Base-by-base conservation (phyloP, 1,140 invertebrate species). In the Drosophila grimshawi region DNA sequence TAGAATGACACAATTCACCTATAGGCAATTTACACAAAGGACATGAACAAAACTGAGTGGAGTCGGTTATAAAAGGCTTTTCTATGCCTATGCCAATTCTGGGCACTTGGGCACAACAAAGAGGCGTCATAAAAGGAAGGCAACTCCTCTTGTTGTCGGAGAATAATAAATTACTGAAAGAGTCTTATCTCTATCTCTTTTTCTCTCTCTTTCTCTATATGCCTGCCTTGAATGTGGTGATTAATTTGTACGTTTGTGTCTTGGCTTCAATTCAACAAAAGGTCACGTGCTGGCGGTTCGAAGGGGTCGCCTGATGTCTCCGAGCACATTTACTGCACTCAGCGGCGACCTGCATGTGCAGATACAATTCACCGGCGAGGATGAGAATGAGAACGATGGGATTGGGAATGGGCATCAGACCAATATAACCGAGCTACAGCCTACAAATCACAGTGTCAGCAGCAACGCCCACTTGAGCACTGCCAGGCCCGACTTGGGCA, bases 321-420 rank as follows among this genome's bases (percentile, higher is more conserved):
- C 93, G 37, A 93, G 94, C 52, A 94, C 94, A 48, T 95, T 95
- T 75, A 94, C 94, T 11, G 94, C 94, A 45, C 92, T 95, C 74
- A 95, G 94, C 73, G 94, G 94, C 67, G 94, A 95, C 90, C 92
- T 95, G 60, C 93, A 94, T 65, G 93, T 95, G 62, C 93, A 94
- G 78, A 82, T 92, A 66, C 92, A 92, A 75, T 92, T 90, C 74
- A 77, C 57, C 60, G 85, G 75, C 19, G 63, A 80, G 39, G 39
- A 66, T 59, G 49, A 62, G 39, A 63, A 63, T 2, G 51, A 62
- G 37, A 53, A 72, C 19, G 53, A 66, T 59, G 49, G 59, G 39
- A 63, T 60, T 3, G 51, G 62, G 37, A 53, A 72, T 11, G 53
- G 60, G 41, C 63, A 11, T 57, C n/a, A 53, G 33, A 67, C 49